Percentiles rank a stretch among this genome's conserved stretches.
phyloP scores from a whole-genome alignment of 2,797 vertebrate genomes.

The Micrastur ruficollis region DNA sequence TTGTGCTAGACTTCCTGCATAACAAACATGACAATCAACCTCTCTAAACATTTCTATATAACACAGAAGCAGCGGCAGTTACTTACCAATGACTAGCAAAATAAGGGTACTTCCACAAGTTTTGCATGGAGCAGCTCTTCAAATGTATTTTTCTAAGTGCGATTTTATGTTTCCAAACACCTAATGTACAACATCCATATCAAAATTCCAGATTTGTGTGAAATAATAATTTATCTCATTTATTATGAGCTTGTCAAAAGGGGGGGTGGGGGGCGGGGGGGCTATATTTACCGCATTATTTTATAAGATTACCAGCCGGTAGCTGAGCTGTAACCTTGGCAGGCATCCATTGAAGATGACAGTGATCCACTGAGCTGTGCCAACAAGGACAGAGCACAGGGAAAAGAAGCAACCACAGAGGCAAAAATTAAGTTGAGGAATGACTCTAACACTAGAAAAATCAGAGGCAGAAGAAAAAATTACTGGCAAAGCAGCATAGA shows the following conservation, averaged over 20 bases:
- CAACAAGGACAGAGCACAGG: neutral
- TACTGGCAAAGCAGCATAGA: neutral
- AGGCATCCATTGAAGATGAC: neutral
- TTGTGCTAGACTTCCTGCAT: neutral
- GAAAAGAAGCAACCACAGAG: neutral
- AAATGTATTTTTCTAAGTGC: neutral
- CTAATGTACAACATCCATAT: neutral
- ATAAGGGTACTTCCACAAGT: neutral
- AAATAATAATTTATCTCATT: neutral
- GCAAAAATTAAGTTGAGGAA: neutral
- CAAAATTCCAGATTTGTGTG: neutral
- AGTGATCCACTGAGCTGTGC: neutral
- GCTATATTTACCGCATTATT: neutral
- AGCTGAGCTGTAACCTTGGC: conserved; percentile 4
- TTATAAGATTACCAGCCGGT: neutral
- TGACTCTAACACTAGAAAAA: neutral
- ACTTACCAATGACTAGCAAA: neutral
- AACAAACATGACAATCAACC: neutral
- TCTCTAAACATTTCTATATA: neutral
- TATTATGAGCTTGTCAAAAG: neutral
- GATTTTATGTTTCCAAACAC: neutral
- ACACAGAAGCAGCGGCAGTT: neutral
- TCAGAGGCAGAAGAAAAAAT: neutral
- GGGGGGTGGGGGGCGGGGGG: too few relatives aligned
- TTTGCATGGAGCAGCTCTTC: neutral